These are phyloP conservation scores for Myotis daubentonii DNA, from an alignment of 2,797 vertebrate species.

Conservation along the genomic window DNA sequence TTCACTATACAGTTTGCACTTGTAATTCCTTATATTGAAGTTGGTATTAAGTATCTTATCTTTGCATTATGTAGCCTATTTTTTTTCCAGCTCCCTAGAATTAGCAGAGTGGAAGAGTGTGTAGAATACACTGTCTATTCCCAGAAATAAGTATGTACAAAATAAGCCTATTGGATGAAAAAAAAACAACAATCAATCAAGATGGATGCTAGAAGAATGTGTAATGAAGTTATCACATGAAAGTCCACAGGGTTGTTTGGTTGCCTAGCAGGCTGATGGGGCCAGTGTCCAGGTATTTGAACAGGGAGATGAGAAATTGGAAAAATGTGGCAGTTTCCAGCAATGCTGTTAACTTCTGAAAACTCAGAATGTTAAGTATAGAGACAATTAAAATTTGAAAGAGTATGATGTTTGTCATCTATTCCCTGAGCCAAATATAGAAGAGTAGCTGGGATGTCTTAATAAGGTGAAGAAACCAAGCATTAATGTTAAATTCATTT, in stretches of 20 bases:
- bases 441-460: neutral
- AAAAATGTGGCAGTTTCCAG: neutral
- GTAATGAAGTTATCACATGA: neutral
- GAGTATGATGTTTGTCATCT: neutral
- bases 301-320: neutral
- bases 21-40: neutral
- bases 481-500: neutral
- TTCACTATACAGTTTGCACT: neutral
- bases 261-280: neutral
- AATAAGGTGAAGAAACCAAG: neutral
- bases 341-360: neutral
- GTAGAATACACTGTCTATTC: neutral
- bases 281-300: neutral
- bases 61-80: neutral
- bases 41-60: neutral
- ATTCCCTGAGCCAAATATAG: neutral
- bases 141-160: neutral
- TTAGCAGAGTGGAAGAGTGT: neutral
- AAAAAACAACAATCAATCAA: neutral
- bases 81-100: neutral
- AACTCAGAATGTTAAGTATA: neutral
- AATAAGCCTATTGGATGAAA: neutral
- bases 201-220: neutral
- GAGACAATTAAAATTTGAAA: slow-evolving; percentile 21
- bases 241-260: neutral